Evolutionary conservation across 1,140 invertebrate species (phyloP).

Genomic region (Halesus radiatus): DNA sequence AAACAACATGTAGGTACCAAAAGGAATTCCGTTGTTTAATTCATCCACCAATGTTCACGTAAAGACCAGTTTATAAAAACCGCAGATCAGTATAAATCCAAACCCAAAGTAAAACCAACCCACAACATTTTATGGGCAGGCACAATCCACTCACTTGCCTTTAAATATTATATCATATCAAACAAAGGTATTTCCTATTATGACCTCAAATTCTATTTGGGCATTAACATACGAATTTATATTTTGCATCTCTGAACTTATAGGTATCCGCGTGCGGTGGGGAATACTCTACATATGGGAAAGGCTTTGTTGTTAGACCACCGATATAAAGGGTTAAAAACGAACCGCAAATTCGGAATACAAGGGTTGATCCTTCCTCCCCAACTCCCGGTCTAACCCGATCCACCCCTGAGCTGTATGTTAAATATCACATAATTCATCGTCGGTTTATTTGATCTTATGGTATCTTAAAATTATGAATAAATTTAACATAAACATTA

Average conservation of each 20-base stretch:
- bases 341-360: slow-evolving; percentile 53
- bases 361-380: slow-evolving; percentile 7
- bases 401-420: background rate
- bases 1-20: too few species aligned
- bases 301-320: slow-evolving; percentile 38
- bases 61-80: too few species aligned
- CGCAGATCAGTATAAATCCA: too few species aligned
- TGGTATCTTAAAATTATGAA: too few species aligned
- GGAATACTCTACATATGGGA: background rate
- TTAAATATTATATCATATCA: too few species aligned
- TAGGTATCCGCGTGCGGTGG: slow-evolving; percentile 4
- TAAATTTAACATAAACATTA: background rate
- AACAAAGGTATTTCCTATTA: too few species aligned
- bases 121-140: too few species aligned
- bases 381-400: too few species aligned
- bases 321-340: slow-evolving; percentile 54
- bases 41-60: too few species aligned
- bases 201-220: slow-evolving; percentile 2
- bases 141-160: too few species aligned
- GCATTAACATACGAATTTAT: background rate
- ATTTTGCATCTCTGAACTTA: slow-evolving; percentile 11
- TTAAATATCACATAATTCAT: slow-evolving; percentile 15
- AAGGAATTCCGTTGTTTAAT: too few species aligned
- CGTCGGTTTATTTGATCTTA: background rate
- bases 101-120: too few species aligned